phyloP scores from a whole-genome alignment of 2,888 invertebrate species.

The Acronicta aceris region DNA sequence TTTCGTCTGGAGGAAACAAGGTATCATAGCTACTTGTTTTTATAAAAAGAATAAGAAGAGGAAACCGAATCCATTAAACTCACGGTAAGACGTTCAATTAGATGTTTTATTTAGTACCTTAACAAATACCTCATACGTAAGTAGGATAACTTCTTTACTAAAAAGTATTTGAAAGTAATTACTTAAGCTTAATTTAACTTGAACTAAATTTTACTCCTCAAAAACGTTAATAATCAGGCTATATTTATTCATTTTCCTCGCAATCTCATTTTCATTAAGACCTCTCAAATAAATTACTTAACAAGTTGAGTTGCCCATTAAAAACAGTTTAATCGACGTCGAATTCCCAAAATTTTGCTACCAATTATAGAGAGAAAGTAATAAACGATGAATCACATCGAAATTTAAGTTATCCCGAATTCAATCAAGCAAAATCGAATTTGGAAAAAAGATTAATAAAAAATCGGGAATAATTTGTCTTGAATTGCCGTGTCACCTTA shows the following conservation, averaged over 20 bases:
- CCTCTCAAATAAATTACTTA: constrained; percentile 12
- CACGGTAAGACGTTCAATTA: constrained; percentile 67
- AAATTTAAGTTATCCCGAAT: constrained; percentile 41
- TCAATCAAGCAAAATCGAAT: constrained; percentile 47
- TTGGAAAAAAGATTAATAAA: constrained; percentile 43
- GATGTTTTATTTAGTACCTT: neutral
- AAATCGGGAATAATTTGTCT: constrained; percentile 45
- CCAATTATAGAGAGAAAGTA: constrained; percentile 45
- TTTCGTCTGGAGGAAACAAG: constrained; percentile 90
- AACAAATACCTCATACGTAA: constrained; percentile 11
- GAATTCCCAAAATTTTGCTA: constrained; percentile 21
- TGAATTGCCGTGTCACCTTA: constrained; percentile 43
- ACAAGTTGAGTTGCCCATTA: constrained; percentile 24
- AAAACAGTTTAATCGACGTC: constrained; percentile 22
- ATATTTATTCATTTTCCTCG: constrained; percentile 12
- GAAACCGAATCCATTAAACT: constrained; percentile 71
- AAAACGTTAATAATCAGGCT: constrained; percentile 11
- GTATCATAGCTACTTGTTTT: constrained; percentile 91
- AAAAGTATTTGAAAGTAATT: neutral
- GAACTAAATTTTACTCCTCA: constrained; percentile 7
- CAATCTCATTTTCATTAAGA: constrained; percentile 21
- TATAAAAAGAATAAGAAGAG: constrained; percentile 89
- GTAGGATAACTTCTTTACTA: neutral
- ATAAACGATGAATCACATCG: constrained; percentile 47
- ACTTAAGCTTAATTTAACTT: neutral